A percentile compares a stretch with the other conserved stretches of the same genome.
Evolutionary conservation across 2,113 vertebrate species (phyloP).

Genomic region (Empidonax alnorum): DNA sequence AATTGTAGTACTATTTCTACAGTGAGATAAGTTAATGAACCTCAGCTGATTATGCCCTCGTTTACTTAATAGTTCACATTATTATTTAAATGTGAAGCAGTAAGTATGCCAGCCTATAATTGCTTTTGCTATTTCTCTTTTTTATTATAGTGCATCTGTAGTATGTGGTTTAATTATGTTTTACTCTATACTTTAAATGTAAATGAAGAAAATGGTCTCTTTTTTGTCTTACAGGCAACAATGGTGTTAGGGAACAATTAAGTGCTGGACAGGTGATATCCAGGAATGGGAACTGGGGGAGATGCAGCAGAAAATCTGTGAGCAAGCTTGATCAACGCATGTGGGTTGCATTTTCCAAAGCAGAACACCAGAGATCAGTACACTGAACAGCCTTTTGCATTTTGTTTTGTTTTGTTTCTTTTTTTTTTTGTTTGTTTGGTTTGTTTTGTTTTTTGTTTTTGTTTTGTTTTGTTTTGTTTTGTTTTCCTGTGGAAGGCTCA

Average conservation of each 20-base stretch:
- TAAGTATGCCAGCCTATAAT: slow-evolving; percentile 66
- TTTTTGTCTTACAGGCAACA: background rate
- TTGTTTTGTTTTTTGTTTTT: no score
- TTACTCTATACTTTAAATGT: slow-evolving; percentile 44
- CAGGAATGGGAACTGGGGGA: background rate
- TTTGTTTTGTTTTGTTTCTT: no score
- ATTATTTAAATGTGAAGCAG: slow-evolving; percentile 70
- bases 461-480: background rate
- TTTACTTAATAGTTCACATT: slow-evolving; percentile 75
- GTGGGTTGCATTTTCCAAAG: background rate
- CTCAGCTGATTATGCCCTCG: slow-evolving; percentile 67
- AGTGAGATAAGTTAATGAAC: slow-evolving; percentile 72
- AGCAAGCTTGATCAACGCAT: background rate
- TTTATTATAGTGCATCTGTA: slow-evolving; percentile 61
- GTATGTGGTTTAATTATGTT: slow-evolving; percentile 56
- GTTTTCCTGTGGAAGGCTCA: background rate
- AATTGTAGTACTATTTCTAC: slow-evolving; percentile 57
- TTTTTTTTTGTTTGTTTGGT: no score
- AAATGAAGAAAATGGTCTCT: slow-evolving; percentile 35
- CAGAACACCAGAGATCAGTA: background rate
- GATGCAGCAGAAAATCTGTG: background rate
- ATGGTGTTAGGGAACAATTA: background rate
- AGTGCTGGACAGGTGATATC: background rate
- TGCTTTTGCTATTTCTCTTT: slow-evolving; percentile 61
- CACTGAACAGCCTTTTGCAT: background rate